Conservation (phyloP, 2,888 invertebrate genomes). For the Synanthedon formicaeformis region DNA sequence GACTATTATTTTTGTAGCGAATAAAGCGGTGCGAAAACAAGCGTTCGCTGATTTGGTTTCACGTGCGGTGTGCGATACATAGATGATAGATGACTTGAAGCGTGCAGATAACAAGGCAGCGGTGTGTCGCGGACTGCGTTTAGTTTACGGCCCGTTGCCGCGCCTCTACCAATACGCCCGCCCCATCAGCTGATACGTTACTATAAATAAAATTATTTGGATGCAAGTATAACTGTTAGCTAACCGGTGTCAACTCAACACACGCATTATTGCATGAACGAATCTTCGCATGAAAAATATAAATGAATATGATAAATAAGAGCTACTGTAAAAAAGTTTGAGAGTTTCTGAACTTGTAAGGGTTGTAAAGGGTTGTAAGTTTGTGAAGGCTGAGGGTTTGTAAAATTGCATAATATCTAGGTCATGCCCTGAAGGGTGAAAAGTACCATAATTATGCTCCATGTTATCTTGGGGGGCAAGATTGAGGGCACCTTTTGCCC, state of each 20-base stretch:
- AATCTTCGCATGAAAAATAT: not conserved
- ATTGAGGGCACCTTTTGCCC: too few relatives aligned
- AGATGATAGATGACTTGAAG: not conserved
- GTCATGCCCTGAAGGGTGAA: too few relatives aligned
- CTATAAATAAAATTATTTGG: slow-evolving; percentile 64
- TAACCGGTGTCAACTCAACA: slow-evolving; percentile 9
- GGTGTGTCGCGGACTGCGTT: too few relatives aligned
- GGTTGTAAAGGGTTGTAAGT: too few relatives aligned
- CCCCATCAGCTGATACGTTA: slow-evolving; percentile 54
- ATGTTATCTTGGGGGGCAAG: too few relatives aligned
- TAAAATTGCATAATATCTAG: too few relatives aligned
- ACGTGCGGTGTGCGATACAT: slow-evolving; percentile 10
- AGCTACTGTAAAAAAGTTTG: too few relatives aligned
- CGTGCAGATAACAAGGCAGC: not conserved
- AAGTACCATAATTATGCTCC: not conserved
- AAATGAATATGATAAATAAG: not conserved
- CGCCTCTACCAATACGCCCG: slow-evolving; percentile 15
- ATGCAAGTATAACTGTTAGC: slow-evolving; percentile 35
- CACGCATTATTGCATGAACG: not conserved
- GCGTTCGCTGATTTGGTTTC: not conserved
- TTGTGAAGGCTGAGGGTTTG: too few relatives aligned
- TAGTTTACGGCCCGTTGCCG: slow-evolving; percentile 8
- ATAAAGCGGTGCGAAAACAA: slow-evolving; percentile 1
- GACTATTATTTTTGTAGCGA: too few relatives aligned
- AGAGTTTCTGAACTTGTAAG: too few relatives aligned